These are phyloP conservation scores for Sceloporus undulatus DNA, from an alignment of 2,113 vertebrate species.

Conservation along the genomic window DNA sequence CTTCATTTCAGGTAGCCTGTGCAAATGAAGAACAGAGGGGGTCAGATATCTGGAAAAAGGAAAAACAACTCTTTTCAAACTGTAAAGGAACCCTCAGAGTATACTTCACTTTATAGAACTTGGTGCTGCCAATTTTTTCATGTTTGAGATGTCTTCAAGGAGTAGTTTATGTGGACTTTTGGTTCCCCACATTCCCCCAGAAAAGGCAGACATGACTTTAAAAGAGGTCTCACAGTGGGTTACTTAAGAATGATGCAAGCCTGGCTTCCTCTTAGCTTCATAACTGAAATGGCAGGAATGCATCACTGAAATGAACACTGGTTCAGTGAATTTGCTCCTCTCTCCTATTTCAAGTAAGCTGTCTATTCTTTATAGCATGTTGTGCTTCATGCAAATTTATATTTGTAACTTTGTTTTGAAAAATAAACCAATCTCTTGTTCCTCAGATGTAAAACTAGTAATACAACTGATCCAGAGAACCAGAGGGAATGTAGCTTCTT, in stretches of 20 bases:
- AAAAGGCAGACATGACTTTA: not conserved
- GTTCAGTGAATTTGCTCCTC: not conserved
- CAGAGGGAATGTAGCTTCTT: not conserved
- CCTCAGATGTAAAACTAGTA: not conserved
- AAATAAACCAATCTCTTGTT: not conserved
- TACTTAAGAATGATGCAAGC: not conserved
- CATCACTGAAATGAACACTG: not conserved
- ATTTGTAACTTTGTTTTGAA: not conserved
- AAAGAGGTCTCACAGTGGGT: not conserved
- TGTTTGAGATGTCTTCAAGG: not conserved
- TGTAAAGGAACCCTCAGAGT: constrained; percentile 38
- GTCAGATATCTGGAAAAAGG: rapidly evolving
- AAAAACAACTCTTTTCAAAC: constrained; percentile 26
- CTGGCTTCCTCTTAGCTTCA: not conserved
- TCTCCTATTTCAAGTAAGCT: too few species aligned
- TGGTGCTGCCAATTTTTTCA: not conserved
- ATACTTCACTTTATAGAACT: constrained; percentile 26
- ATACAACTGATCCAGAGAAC: not conserved
- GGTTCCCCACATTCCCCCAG: not conserved
- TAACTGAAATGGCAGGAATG: not conserved
- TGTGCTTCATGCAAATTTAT: not conserved
- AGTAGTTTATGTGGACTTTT: not conserved
- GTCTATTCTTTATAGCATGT: not conserved
- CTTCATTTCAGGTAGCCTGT: constrained; percentile 36
- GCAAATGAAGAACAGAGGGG: constrained; percentile 13